phyloP scores from a whole-genome alignment of 2,888 invertebrate species.

The Minunthozetes semirufus region DNA sequence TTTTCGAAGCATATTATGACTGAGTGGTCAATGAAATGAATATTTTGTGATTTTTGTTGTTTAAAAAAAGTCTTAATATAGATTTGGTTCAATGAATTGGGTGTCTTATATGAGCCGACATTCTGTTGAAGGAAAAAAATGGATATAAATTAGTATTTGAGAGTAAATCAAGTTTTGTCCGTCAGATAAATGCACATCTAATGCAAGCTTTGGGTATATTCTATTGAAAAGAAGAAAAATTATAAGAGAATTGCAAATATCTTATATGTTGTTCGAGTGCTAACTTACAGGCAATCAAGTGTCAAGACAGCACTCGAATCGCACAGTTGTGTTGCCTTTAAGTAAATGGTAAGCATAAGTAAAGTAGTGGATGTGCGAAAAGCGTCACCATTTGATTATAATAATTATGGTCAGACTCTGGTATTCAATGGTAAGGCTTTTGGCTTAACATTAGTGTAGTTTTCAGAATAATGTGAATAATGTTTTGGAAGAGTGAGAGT shows the following conservation, averaged over 20 bases:
- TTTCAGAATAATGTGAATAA: not conserved
- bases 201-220: not conserved
- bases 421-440: not conserved
- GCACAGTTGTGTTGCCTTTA: not conserved
- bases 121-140: not conserved
- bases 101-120: not conserved
- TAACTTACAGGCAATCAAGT: not conserved
- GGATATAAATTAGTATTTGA: not conserved
- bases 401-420: slow-evolving; percentile 16
- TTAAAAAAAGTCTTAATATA: not conserved
- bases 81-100: not conserved
- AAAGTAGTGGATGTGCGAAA: slow-evolving; percentile 1
- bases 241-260: not conserved
- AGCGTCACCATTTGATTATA: slow-evolving; percentile 27
- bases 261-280: not conserved
- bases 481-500: not conserved
- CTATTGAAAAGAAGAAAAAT: not conserved
- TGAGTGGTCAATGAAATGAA: not conserved
- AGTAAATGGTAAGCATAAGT: not conserved
- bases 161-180: slow-evolving; percentile 2
- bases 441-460: not conserved
- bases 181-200: slow-evolving; percentile 3
- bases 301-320: not conserved
- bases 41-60: no score
- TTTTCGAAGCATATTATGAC: no score